Conservation (phyloP, 2,113 vertebrate species). For the Menidia beryllina region DNA sequence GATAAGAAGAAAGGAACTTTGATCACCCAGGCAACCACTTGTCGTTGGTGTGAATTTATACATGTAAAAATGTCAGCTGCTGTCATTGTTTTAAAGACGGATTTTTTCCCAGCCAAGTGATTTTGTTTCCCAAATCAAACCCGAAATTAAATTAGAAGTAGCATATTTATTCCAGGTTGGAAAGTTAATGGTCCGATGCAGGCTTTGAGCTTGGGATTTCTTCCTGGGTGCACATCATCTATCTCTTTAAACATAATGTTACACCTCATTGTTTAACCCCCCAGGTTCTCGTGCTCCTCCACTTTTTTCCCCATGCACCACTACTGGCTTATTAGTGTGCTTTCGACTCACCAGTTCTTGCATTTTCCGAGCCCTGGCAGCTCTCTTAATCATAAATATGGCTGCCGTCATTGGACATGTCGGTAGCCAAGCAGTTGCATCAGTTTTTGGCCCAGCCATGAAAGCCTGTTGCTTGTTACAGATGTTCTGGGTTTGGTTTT, state of each 20-base stretch:
- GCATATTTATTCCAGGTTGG: too few relatives aligned
- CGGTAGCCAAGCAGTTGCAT: conserved; percentile 7
- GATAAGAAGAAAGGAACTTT: too few relatives aligned
- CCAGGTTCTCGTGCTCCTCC: conserved; percentile 19
- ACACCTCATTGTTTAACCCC: conserved; percentile 38
- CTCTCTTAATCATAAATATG: conserved; percentile 53
- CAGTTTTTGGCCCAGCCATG: conserved; percentile 1
- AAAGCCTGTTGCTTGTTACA: conserved; percentile 18
- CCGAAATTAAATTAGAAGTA: too few relatives aligned
- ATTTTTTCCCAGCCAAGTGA: too few relatives aligned
- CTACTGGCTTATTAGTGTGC: conserved; percentile 50
- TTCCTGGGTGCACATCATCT: background rate
- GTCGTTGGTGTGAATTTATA: too few relatives aligned
- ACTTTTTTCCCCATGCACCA: background rate
- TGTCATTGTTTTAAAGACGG: too few relatives aligned
- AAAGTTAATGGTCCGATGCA: too few relatives aligned
- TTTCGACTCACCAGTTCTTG: conserved; percentile 5
- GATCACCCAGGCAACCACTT: too few relatives aligned
- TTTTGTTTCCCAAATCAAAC: too few relatives aligned
- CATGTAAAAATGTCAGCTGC: too few relatives aligned
- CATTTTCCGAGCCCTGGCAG: conserved; percentile 34
- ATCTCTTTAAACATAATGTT: background rate
- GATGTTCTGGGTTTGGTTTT: conserved; percentile 27
- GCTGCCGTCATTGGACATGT: conserved; percentile 27
- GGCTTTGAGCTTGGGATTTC: too few relatives aligned